Evolutionary conservation across 2,888 invertebrate species (phyloP).

Genomic region (Polylopha cassiicola): DNA sequence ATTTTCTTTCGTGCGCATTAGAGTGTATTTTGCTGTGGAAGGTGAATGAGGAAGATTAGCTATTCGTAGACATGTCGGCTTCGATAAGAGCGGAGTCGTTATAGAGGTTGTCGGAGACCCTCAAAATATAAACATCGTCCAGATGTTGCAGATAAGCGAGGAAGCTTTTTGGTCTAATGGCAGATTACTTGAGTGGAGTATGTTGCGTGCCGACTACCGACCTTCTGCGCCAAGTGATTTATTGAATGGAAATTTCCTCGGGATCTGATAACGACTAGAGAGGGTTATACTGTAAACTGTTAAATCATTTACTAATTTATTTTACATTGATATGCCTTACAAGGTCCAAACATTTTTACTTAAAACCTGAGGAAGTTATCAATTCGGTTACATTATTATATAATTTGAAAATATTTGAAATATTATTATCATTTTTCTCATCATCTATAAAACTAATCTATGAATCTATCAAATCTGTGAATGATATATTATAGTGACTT

Average conservation of each 20-base stretch:
- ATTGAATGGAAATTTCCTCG: slow-evolving; percentile 53
- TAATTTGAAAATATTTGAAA: no score
- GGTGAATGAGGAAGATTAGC: slow-evolving; percentile 47
- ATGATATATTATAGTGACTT: no score
- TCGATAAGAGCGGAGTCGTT: slow-evolving; percentile 69
- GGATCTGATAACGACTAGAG: slow-evolving; percentile 34
- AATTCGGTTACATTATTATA: no score
- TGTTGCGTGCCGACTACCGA: slow-evolving; percentile 39
- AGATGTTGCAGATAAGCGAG: slow-evolving; percentile 72
- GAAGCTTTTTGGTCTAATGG: slow-evolving; percentile 71
- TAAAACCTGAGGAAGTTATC: no score
- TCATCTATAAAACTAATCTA: no score
- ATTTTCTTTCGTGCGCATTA: slow-evolving; percentile 39
- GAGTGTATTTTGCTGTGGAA: slow-evolving; percentile 41
- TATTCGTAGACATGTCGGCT: slow-evolving; percentile 55
- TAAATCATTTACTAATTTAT: no score
- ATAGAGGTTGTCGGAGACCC: slow-evolving; percentile 71
- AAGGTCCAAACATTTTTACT: no score
- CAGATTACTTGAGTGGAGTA: slow-evolving; percentile 65
- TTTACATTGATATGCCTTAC: no score
- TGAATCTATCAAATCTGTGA: no score
- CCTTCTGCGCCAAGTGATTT: slow-evolving; percentile 44
- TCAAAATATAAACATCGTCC: slow-evolving; percentile 74
- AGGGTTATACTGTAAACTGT: slow-evolving; percentile 1
- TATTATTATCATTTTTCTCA: no score